phyloP scores from a whole-genome alignment of 2,888 invertebrate species.

The Leptopterna dolabrata region DNA sequence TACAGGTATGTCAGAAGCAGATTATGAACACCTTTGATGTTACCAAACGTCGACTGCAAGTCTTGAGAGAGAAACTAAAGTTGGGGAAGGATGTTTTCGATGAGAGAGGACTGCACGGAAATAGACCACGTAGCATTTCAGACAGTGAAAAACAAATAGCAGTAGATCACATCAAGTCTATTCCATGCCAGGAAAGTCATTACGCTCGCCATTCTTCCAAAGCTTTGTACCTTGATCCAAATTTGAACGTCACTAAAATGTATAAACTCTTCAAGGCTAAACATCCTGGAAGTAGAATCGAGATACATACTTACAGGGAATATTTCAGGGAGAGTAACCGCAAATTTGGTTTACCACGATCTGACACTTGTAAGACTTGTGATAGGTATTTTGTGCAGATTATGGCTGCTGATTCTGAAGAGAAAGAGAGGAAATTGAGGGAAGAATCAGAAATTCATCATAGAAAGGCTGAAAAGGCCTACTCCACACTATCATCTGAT shows the following conservation, averaged over 20 bases:
- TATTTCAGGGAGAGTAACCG: slow-evolving; percentile 44
- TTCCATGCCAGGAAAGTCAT: too few species aligned
- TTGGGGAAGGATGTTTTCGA: too few species aligned
- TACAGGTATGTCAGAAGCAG: too few species aligned
- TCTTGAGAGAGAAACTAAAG: too few species aligned
- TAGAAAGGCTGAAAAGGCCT: slow-evolving; percentile 48
- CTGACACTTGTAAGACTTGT: slow-evolving; percentile 53
- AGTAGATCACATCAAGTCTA: too few species aligned
- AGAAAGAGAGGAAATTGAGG: slow-evolving; percentile 21
- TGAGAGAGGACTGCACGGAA: too few species aligned
- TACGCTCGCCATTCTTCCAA: too few species aligned
- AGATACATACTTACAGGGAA: background rate
- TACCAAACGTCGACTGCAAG: too few species aligned
- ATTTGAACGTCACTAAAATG: slow-evolving; percentile 8
- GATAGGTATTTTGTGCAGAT: slow-evolving; percentile 48
- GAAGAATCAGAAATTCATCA: slow-evolving; percentile 44
- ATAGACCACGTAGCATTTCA: too few species aligned
- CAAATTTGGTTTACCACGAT: slow-evolving; percentile 52
- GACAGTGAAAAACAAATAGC: too few species aligned
- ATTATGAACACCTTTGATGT: too few species aligned
- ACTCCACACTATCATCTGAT: slow-evolving; percentile 38
- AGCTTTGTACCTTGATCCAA: too few species aligned
- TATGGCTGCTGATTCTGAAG: slow-evolving; percentile 39
- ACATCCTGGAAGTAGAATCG: background rate
- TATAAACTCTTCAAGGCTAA: background rate